A percentile compares a stretch with the other conserved stretches of the same genome.
phyloP scores from a whole-genome alignment of 2,888 invertebrate genomes.

The Nephrotoma appendiculata region DNA sequence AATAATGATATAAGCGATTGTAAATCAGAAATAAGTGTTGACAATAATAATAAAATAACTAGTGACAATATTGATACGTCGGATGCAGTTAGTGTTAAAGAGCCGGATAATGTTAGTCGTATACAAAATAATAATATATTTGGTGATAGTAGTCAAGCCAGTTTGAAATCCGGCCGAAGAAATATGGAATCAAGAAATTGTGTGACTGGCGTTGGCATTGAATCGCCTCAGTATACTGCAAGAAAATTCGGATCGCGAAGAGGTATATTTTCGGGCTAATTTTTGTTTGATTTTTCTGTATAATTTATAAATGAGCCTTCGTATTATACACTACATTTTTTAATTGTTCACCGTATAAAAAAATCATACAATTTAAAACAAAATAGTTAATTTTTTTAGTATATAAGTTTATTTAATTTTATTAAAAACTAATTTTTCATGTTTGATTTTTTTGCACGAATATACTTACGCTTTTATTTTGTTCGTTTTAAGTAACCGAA shows the following conservation, averaged over 20 bases:
- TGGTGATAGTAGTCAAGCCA: background rate
- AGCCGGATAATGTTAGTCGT: background rate
- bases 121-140: background rate
- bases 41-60: background rate
- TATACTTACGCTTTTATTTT: background rate
- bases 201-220: constrained; percentile 21
- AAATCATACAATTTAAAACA: background rate
- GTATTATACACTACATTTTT: background rate
- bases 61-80: background rate
- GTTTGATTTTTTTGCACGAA: background rate
- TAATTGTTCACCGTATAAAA: background rate
- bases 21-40: background rate
- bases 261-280: constrained; percentile 13
- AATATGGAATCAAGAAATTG: constrained; percentile 19
- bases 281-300: background rate
- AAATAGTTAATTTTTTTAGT: background rate
- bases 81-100: background rate
- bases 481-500: background rate
- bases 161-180: background rate
- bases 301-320: background rate
- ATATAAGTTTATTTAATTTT: background rate
- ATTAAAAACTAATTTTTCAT: background rate
- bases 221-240: constrained; percentile 17
- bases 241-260: constrained; percentile 17
- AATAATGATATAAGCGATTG: background rate